Evolutionary conservation across 2,113 vertebrate genomes (phyloP), one percentile per base, ranked within the genome.

Genomic region (Rhinichthys klamathensis): DNA sequence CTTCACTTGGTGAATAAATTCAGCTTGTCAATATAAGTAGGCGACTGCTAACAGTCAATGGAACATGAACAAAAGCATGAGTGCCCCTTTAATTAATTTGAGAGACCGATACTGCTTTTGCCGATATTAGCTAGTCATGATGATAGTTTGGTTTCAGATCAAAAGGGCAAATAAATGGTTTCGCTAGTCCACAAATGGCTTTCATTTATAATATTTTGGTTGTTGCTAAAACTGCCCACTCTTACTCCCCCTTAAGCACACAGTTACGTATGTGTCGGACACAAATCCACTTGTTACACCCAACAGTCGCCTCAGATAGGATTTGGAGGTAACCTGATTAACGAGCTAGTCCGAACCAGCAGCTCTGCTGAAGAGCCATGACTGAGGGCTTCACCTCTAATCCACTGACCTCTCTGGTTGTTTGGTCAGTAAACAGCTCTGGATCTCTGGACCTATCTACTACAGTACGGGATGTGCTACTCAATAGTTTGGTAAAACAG

Each of bases 321-420:
- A 85, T 85, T 85, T 56, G 18, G 54, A 60, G 56, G n/a, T 83
- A 78, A 79, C 77, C 35, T 72, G 27, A 88, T 88, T 82, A 82
- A 9, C 25, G 12, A 27, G 32, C 38, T 82, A 41, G 5, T n/a
- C 58, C 1, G n/a, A 72, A 58, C 7, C 30, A 75, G 35, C 56
- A 75, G 82, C 46, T n/a, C 60, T 73, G 81, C 67, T 41, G 13
- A 35, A 82, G 56, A 0, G n/a, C 44, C 41, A 6, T 7, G 27
- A 35, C 81, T 35, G 69, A 80, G 44, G 18, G 23, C 25, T 13
- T 81, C 41, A 81, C 6, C 63, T 61, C 41, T 87, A 51, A 58
- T 70, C n/a, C 44, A 74, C 21, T 74, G 38, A 84, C 41, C 82
- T 80, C 25, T 41, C n/a, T 44, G 16, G 23, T 16, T 27, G 58